These are phyloP conservation scores for Aplocera efformata DNA, from an alignment of 2,888 invertebrate species.

Conservation along the genomic window DNA sequence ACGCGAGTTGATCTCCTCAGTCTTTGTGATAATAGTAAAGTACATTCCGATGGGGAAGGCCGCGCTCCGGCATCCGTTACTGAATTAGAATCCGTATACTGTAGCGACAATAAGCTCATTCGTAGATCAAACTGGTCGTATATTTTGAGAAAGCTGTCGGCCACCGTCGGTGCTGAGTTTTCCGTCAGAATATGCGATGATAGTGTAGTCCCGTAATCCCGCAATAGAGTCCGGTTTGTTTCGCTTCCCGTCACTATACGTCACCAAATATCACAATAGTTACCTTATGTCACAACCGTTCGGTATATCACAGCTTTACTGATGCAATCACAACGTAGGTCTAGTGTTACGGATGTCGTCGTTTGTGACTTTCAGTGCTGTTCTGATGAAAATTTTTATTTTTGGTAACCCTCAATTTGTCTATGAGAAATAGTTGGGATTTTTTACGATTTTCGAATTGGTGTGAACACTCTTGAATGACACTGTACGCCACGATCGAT, in stretches of 20 bases:
- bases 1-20: conserved; percentile 42
- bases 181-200: no score
- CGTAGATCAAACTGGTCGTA: conserved; percentile 1
- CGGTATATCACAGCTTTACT: conserved; percentile 76
- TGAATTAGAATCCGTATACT: conserved; percentile 23
- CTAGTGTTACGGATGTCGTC: conserved; percentile 37
- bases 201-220: conserved; percentile 21
- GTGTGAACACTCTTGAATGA: conserved; percentile 23
- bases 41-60: conserved; percentile 62
- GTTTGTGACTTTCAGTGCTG: conserved; percentile 28
- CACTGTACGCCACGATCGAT: conserved; percentile 45
- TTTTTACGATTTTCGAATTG: conserved; percentile 2
- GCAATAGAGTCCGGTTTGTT: conserved; percentile 30
- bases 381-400: conserved; percentile 16
- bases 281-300: conserved; percentile 77
- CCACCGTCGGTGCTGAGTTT: no score
- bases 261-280: conserved; percentile 80
- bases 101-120: conserved; percentile 24
- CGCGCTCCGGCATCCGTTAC: conserved; percentile 20
- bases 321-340: conserved; percentile 66
- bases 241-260: conserved; percentile 41
- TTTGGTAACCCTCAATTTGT: not conserved
- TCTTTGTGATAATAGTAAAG: conserved; percentile 74
- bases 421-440: not conserved
- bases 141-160: no score